Evolutionary conservation across 2,888 invertebrate species (phyloP).

Genomic region (Lasioglossum leucozonium): DNA sequence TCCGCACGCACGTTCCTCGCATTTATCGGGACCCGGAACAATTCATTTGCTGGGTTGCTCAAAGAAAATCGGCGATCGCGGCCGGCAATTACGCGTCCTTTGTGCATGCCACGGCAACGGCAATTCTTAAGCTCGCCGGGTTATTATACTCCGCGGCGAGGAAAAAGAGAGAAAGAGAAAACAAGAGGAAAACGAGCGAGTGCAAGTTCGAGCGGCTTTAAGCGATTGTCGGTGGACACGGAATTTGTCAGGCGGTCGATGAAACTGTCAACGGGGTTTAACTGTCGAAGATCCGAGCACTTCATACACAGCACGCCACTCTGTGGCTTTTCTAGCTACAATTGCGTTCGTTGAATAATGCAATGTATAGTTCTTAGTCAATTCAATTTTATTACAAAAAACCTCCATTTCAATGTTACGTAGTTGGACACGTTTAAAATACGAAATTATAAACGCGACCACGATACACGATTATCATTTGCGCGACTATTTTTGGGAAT

Average conservation of each 20-base stretch:
- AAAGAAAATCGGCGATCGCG: constrained; percentile 36
- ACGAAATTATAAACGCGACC: no score
- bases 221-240: constrained; percentile 42
- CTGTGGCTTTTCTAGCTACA: background rate
- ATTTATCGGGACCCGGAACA: constrained; percentile 14
- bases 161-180: background rate
- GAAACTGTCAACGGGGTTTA: constrained; percentile 12
- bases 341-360: background rate
- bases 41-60: constrained; percentile 40
- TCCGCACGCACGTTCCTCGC: constrained; percentile 8
- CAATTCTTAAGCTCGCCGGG: constrained; percentile 39
- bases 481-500: background rate
- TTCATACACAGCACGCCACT: background rate
- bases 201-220: constrained; percentile 7
- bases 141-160: constrained; percentile 11
- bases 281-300: background rate
- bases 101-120: constrained; percentile 30
- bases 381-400: background rate
- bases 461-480: background rate
- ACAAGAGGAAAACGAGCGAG: background rate
- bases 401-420: no score
- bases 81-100: constrained; percentile 29
- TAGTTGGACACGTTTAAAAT: no score
- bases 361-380: background rate
- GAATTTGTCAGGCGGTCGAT: constrained; percentile 11